Conservation (phyloP, 2,888 invertebrate genomes). For the Myathropa florea region DNA sequence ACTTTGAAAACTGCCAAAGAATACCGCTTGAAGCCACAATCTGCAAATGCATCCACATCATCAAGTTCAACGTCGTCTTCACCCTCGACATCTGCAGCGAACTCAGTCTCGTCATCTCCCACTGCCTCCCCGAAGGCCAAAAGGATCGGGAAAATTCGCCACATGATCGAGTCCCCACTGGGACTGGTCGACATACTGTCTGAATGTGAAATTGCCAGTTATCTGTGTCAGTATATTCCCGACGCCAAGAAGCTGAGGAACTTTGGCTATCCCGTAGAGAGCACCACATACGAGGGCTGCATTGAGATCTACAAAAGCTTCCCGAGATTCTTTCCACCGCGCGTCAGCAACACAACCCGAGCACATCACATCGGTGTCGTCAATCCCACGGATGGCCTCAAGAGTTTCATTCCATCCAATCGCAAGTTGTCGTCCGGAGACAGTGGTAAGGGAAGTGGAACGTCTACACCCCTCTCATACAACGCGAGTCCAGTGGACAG, state of each 20-base stretch:
- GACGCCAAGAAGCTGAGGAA: conserved; percentile 84
- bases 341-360: conserved; percentile 2
- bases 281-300: conserved; percentile 83
- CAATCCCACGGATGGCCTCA: conserved; percentile 76
- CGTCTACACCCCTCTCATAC: conserved; percentile 82
- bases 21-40: conserved; percentile 7
- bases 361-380: conserved; percentile 71
- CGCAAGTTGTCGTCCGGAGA: conserved; percentile 79
- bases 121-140: conserved; percentile 75
- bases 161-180: conserved; percentile 77
- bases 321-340: conserved; percentile 80
- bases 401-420: conserved; percentile 53
- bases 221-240: conserved; percentile 84
- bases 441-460: conserved; percentile 82
- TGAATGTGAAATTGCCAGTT: conserved; percentile 83
- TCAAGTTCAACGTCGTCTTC: conserved; percentile 54
- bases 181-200: conserved; percentile 79
- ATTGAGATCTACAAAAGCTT: conserved; percentile 85
- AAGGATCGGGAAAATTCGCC: conserved; percentile 68
- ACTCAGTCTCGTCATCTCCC: conserved; percentile 76
- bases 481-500: conserved; percentile 81
- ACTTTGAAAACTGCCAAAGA: conserved; percentile 53
- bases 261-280: conserved; percentile 88
- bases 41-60: conserved; percentile 28
- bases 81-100: conserved; percentile 73